A percentile compares a stretch with the other conserved stretches of the same genome.
These are phyloP conservation scores for Chiroxiphia lanceolata DNA, from an alignment of 2,797 vertebrate genomes.

Conservation along the genomic window DNA sequence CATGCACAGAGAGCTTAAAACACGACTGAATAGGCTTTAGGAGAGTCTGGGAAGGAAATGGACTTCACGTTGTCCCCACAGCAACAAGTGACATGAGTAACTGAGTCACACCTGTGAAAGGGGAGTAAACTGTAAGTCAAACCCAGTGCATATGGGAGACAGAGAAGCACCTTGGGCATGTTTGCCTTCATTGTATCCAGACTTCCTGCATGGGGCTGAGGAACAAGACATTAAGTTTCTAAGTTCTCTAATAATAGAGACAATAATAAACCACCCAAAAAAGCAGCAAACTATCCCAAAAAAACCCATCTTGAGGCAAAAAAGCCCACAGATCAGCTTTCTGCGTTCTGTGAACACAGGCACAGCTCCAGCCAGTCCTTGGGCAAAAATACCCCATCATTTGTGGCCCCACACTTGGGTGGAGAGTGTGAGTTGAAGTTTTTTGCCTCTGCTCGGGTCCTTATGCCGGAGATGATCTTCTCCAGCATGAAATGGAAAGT, in stretches of 20 bases:
- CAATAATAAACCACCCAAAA: not conserved
- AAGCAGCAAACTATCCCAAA: not conserved
- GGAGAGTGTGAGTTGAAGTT: not conserved
- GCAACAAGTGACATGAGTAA: not conserved
- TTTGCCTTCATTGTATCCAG: not conserved
- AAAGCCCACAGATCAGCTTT: not conserved
- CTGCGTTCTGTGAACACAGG: fast-evolving
- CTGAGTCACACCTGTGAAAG: not conserved
- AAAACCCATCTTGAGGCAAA: not conserved
- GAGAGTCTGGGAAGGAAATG: not conserved
- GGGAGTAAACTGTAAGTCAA: not conserved
- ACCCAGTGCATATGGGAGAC: not conserved
- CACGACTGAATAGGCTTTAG: not conserved
- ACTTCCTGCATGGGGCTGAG: not conserved
- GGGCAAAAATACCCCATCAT: not conserved
- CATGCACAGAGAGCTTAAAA: not conserved
- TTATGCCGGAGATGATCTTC: not conserved
- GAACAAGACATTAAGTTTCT: not conserved
- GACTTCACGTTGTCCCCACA: not conserved
- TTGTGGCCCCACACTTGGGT: not conserved
- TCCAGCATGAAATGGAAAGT: not conserved
- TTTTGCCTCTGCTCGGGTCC: not conserved
- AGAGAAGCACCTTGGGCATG: not conserved
- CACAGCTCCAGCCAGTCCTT: not conserved
- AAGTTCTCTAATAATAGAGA: not conserved